Percentiles rank a stretch among this genome's conserved stretches.
These are phyloP conservation scores for Artibeus lituratus DNA, from an alignment of 2,797 vertebrate species.

Conservation along the genomic window DNA sequence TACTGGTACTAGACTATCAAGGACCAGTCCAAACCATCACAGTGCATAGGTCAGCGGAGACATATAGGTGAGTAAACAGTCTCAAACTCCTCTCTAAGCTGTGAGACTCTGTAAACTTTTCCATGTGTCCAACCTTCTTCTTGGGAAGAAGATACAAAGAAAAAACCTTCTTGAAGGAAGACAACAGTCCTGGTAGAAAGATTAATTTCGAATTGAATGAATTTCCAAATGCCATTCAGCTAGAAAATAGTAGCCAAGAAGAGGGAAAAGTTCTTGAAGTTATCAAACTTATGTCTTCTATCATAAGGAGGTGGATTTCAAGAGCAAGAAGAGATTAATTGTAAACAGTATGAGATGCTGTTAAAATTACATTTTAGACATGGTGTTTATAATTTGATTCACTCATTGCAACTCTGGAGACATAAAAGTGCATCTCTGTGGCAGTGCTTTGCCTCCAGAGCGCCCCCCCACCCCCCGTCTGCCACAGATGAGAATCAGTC, in stretches of 20 bases:
- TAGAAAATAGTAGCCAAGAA: not conserved
- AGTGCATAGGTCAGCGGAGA: no score
- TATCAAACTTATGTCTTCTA: not conserved
- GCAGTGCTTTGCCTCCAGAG: no score
- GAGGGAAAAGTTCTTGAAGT: not conserved
- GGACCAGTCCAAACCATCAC: not conserved
- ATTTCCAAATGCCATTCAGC: not conserved
- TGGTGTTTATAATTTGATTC: not conserved
- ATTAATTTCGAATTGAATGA: not conserved
- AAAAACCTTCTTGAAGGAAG: not conserved
- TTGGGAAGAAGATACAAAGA: not conserved
- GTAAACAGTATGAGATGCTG: not conserved
- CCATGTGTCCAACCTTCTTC: not conserved
- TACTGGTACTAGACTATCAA: not conserved
- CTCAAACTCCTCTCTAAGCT: not conserved
- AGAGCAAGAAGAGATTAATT: not conserved
- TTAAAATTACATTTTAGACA: not conserved
- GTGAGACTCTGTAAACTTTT: not conserved
- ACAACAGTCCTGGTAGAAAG: not conserved
- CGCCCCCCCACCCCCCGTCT: no score
- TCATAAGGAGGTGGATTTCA: not conserved
- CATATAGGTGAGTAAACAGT: not conserved
- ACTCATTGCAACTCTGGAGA: not conserved
- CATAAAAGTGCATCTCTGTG: not conserved
- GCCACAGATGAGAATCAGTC: no score